A percentile compares a stretch with the other conserved stretches of the same genome.
These are phyloP conservation scores for Macrosteles quadrilineatus DNA, from an alignment of 1,140 invertebrate genomes.

Conservation along the genomic window DNA sequence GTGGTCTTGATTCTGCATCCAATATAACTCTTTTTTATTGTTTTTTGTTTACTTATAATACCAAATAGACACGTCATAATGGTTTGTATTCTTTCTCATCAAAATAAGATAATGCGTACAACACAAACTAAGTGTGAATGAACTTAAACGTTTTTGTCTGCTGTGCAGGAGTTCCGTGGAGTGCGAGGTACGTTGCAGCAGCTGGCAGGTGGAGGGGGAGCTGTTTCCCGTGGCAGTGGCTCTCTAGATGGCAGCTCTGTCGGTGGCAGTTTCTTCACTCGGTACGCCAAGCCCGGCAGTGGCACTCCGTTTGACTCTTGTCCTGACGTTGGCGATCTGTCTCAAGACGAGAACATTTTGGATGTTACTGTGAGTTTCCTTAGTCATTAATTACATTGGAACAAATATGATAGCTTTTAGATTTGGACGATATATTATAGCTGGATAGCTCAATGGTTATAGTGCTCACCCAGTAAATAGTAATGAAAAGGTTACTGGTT, in stretches of 20 bases:
- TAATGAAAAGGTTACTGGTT: no score
- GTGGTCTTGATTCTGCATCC: no score
- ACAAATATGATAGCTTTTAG: no score
- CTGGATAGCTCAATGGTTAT: no score
- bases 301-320: slow-evolving; percentile 80
- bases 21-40: no score
- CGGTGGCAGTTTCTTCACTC: slow-evolving; percentile 57
- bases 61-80: neutral
- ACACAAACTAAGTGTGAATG: no score
- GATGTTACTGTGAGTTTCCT: slow-evolving; percentile 52
- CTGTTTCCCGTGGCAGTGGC: slow-evolving; percentile 31
- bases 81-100: no score
- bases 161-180: slow-evolving; percentile 41
- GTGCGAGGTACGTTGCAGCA: slow-evolving; percentile 39
- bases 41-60: neutral
- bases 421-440: no score
- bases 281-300: slow-evolving; percentile 52
- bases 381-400: no score
- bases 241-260: slow-evolving; percentile 64
- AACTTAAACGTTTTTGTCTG: no score
- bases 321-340: slow-evolving; percentile 63
- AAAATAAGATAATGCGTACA: no score
- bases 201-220: slow-evolving; percentile 33
- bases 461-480: no score
- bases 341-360: slow-evolving; percentile 85